Percentiles rank a stretch among this genome's conserved stretches.
These are phyloP conservation scores for Scartelaos histophorus DNA, from an alignment of 2,113 vertebrate species.

Conservation along the genomic window DNA sequence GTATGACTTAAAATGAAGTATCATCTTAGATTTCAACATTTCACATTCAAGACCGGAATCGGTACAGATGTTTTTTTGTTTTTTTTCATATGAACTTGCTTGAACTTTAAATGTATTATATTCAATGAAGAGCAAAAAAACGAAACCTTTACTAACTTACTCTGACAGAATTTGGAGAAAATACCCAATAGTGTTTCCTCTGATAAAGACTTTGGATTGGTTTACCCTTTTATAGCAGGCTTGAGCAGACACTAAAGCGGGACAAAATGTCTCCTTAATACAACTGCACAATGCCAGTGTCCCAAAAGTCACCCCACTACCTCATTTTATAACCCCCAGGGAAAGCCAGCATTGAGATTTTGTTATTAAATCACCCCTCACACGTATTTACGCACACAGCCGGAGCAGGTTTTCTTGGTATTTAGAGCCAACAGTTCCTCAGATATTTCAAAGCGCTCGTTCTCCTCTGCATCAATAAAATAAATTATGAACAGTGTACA, in stretches of 20 bases:
- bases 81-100: background rate
- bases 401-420: slow-evolving; percentile 45
- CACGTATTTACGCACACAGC: slow-evolving; percentile 47
- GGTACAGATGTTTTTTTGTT: no score
- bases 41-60: background rate
- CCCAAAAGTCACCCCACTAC: background rate
- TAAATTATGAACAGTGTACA: slow-evolving; percentile 40
- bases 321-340: background rate
- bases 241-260: no score
- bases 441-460: slow-evolving; percentile 21
- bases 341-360: slow-evolving; percentile 18
- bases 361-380: slow-evolving; percentile 50
- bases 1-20: background rate
- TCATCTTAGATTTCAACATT: background rate
- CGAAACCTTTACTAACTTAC: background rate
- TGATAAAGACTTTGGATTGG: no score
- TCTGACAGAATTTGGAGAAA: background rate
- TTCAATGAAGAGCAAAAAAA: background rate
- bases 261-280: background rate
- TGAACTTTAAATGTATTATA: no score
- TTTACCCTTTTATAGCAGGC: background rate
- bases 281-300: background rate
- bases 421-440: slow-evolving; percentile 49
- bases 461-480: slow-evolving; percentile 34
- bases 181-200: no score